A percentile compares a stretch with the other conserved stretches of the same genome.
Conservation (phyloP, 1,140 invertebrate species). For the Drosophila kurseongensis region DNA sequence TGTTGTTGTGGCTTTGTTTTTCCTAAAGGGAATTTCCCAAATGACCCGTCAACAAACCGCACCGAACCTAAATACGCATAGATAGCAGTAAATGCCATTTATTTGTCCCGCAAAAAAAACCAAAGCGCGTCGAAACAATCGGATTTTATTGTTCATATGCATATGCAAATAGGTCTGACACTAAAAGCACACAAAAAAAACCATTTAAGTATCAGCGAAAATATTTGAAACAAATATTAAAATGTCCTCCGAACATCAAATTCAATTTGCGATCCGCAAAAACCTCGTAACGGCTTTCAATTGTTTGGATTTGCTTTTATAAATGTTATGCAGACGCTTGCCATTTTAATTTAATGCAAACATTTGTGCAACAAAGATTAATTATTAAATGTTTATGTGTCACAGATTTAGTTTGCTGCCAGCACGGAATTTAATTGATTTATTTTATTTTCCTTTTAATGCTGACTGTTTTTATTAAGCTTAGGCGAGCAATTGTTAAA, state of each 20-base stretch:
- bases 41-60: conserved; percentile 31
- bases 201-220: conserved; percentile 60
- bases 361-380: conserved; percentile 61
- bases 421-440: conserved; percentile 55
- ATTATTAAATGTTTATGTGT: conserved; percentile 56
- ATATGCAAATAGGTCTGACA: conserved; percentile 19
- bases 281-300: conserved; percentile 37
- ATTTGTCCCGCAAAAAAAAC: conserved; percentile 30
- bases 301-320: conserved; percentile 43
- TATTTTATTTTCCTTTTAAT: conserved; percentile 36
- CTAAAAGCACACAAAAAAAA: conserved; percentile 51
- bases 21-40: conserved; percentile 34
- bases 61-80: conserved; percentile 28
- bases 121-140: conserved; percentile 56
- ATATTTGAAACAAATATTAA: conserved; percentile 70
- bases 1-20: conserved; percentile 50
- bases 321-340: conserved; percentile 45
- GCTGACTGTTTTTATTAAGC: background rate
- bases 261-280: conserved; percentile 62
- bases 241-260: conserved; percentile 36
- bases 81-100: conserved; percentile 47
- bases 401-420: conserved; percentile 27
- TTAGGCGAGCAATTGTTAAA: conserved; percentile 20
- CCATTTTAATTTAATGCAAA: conserved; percentile 74
- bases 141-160: conserved; percentile 35